Conservation (phyloP, 2,888 invertebrate genomes). For the Leucoptera coffeella region DNA sequence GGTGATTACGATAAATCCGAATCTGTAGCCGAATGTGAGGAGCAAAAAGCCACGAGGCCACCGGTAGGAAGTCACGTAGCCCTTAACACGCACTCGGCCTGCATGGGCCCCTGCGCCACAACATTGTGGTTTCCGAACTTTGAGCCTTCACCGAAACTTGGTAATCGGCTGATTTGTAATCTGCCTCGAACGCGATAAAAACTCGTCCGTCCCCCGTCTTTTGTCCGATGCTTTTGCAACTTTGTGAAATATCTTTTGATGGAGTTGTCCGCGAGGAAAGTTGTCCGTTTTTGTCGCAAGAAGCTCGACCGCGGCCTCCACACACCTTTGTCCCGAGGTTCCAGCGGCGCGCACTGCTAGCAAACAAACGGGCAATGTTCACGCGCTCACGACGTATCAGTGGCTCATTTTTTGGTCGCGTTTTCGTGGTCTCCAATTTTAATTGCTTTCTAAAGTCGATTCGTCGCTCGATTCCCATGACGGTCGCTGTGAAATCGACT, state of each 20-base stretch:
- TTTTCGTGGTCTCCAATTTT: conserved; percentile 33
- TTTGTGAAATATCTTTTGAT: conserved; percentile 19
- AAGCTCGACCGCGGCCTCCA: too few species aligned
- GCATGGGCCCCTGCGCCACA: conserved; percentile 12
- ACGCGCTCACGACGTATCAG: conserved; percentile 14
- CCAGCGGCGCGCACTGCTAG: conserved; percentile 8
- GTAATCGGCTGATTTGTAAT: conserved; percentile 34
- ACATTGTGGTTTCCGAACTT: conserved; percentile 16
- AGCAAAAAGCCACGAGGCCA: too few species aligned
- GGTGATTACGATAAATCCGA: too few species aligned
- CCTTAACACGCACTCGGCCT: conserved; percentile 14
- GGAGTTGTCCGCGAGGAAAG: conserved; percentile 1
- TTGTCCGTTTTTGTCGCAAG: not conserved
- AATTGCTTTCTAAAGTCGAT: conserved; percentile 48
- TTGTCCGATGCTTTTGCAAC: conserved; percentile 24
- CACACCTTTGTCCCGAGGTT: too few species aligned
- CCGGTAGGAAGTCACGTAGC: conserved; percentile 23
- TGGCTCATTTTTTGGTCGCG: conserved; percentile 24
- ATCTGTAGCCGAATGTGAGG: too few species aligned
- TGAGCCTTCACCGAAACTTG: conserved; percentile 21
- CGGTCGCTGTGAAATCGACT: conserved; percentile 46
- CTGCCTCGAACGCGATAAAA: conserved; percentile 42
- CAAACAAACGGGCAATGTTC: conserved; percentile 13
- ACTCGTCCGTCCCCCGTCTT: conserved; percentile 4
- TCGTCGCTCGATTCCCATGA: conserved; percentile 48